phyloP scores from a whole-genome alignment of 2,888 invertebrate species.

The Deilephila porcellus region DNA sequence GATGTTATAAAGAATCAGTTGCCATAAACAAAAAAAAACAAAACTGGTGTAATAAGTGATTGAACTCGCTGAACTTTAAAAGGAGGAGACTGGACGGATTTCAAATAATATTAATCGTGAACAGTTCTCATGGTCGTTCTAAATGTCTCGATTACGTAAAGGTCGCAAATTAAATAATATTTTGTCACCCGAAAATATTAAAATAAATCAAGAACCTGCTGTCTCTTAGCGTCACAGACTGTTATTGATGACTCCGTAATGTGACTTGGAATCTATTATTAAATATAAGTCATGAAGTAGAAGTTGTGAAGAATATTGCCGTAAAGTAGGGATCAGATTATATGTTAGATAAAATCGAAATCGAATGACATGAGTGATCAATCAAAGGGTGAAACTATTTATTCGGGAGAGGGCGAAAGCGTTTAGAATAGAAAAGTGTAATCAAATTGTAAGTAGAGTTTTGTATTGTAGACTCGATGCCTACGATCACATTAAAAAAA shows the following conservation, averaged over 20 bases:
- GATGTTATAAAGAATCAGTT: too few species aligned
- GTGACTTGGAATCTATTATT: not conserved
- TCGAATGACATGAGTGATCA: too few species aligned
- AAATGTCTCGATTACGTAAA: conserved; percentile 38
- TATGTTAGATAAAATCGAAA: not conserved
- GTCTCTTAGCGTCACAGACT: not conserved
- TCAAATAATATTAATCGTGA: conserved; percentile 37
- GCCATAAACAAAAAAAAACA: too few species aligned
- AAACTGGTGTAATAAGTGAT: not conserved
- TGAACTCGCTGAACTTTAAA: conserved; percentile 31
- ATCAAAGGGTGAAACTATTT: not conserved
- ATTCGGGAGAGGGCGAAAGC: not conserved
- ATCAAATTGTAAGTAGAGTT: too few species aligned
- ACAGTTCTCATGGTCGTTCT: conserved; percentile 33
- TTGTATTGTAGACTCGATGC: too few species aligned
- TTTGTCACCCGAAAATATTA: not conserved
- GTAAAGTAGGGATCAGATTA: conserved; percentile 1
- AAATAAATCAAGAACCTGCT: conserved; percentile 5
- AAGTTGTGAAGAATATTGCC: not conserved
- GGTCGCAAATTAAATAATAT: conserved; percentile 17
- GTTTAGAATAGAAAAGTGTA: not conserved
- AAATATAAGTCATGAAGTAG: not conserved
- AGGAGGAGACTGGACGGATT: conserved; percentile 37
- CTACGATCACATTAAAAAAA: too few species aligned
- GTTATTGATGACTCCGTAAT: conserved; percentile 1